Conservation (phyloP, 2,888 invertebrate genomes). For the Lysandra coridon region DNA sequence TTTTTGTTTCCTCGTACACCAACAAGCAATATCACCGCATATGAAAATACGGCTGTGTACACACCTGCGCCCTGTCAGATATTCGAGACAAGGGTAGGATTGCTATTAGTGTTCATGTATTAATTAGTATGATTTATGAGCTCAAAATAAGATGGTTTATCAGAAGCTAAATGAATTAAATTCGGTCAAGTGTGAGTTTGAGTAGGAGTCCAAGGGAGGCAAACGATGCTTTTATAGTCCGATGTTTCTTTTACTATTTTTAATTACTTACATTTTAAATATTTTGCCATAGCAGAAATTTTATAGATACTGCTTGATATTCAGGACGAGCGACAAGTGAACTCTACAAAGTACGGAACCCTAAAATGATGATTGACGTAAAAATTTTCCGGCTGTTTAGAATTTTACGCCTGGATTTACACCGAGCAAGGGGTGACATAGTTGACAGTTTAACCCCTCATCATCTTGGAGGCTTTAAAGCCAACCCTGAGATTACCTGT, state of each 20-base stretch:
- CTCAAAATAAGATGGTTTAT: not conserved
- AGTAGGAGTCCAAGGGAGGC: too few species aligned
- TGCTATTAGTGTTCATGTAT: constrained; percentile 10
- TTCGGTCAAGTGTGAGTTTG: too few species aligned
- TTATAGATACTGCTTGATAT: too few species aligned
- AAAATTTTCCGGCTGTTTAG: too few species aligned
- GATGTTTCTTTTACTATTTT: too few species aligned
- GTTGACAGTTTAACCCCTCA: not conserved
- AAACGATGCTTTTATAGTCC: too few species aligned
- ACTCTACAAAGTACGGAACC: too few species aligned
- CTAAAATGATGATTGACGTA: too few species aligned
- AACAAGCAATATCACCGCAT: not conserved
- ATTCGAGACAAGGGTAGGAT: constrained; percentile 33
- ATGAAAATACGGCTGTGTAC: not conserved
- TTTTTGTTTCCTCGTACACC: not conserved
- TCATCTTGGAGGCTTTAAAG: not conserved
- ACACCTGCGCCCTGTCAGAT: not conserved
- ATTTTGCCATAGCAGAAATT: too few species aligned
- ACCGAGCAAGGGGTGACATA: not conserved
- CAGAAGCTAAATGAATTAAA: not conserved
- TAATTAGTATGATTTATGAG: constrained; percentile 7
- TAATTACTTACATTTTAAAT: too few species aligned
- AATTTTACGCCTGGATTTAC: too few species aligned
- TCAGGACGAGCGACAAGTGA: too few species aligned
- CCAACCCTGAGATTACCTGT: not conserved